These are phyloP conservation scores for Pandemis heparana DNA, from an alignment of 2,888 invertebrate genomes.

Conservation along the genomic window DNA sequence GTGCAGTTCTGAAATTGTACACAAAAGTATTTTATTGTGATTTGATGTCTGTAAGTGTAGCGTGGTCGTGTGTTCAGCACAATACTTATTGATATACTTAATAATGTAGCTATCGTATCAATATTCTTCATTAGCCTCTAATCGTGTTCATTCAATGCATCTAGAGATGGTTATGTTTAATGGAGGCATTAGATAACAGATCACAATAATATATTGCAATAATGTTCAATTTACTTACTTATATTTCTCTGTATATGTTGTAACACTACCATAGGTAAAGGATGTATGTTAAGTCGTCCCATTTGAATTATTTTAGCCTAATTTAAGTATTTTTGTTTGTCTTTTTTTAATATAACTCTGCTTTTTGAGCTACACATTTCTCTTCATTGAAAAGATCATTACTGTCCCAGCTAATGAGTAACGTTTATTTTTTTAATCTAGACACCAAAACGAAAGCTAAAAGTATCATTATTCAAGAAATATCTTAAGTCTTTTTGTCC, in stretches of 20 bases:
- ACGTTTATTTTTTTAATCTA: not conserved
- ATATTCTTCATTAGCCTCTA: conserved; percentile 49
- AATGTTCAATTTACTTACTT: conserved; percentile 59
- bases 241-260: conserved; percentile 77
- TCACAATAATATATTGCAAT: conserved; percentile 61
- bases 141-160: conserved; percentile 22
- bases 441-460: no score
- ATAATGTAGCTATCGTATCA: conserved; percentile 60
- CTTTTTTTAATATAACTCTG: conserved; percentile 3
- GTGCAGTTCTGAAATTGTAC: conserved; percentile 74
- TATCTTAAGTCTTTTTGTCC: no score
- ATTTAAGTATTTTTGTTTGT: conserved; percentile 21
- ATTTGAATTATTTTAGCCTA: conserved; percentile 5
- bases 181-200: conserved; percentile 57
- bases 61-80: conserved; percentile 65
- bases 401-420: not conserved
- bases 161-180: conserved; percentile 17
- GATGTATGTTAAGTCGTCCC: conserved; percentile 28
- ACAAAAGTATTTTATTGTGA: conserved; percentile 58
- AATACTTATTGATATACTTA: conserved; percentile 78
- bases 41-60: conserved; percentile 62
- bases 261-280: conserved; percentile 63
- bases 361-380: not conserved
- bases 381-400: not conserved
- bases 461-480: no score